phyloP scores from a whole-genome alignment of 2,113 vertebrate genomes.

The Deroptyus accipitrinus region DNA sequence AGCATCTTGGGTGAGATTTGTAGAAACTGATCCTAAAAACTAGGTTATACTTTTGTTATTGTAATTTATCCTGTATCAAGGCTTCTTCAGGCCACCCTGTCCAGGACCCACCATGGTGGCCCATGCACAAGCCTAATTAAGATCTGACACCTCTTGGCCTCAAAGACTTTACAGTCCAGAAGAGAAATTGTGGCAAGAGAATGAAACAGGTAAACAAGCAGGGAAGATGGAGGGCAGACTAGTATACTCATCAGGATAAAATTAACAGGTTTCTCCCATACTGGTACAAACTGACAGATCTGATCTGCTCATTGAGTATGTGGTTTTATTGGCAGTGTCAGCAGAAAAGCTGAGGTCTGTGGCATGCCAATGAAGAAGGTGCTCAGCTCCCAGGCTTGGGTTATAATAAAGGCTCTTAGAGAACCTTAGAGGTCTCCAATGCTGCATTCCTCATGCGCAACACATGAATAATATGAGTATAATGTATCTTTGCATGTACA shows the following conservation, averaged over 20 bases:
- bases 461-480: neutral
- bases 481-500: rapidly evolving
- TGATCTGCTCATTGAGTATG: neutral
- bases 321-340: neutral
- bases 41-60: neutral
- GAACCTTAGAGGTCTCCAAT: neutral
- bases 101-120: neutral
- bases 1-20: neutral
- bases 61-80: neutral
- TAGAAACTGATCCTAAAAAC: neutral
- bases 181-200: neutral
- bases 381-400: neutral
- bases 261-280: neutral
- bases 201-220: neutral
- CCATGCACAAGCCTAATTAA: neutral
- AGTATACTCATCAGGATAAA: neutral
- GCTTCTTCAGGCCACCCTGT: neutral
- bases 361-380: neutral
- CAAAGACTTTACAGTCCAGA: neutral
- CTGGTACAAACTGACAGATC: neutral
- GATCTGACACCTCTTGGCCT: neutral
- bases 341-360: neutral
- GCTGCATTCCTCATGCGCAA: neutral
- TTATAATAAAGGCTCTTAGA: neutral
- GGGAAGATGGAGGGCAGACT: neutral